A percentile compares a stretch with the other conserved stretches of the same genome.
Evolutionary conservation across 2,113 vertebrate species (phyloP).

Genomic region (Diadophis punctatus): DNA sequence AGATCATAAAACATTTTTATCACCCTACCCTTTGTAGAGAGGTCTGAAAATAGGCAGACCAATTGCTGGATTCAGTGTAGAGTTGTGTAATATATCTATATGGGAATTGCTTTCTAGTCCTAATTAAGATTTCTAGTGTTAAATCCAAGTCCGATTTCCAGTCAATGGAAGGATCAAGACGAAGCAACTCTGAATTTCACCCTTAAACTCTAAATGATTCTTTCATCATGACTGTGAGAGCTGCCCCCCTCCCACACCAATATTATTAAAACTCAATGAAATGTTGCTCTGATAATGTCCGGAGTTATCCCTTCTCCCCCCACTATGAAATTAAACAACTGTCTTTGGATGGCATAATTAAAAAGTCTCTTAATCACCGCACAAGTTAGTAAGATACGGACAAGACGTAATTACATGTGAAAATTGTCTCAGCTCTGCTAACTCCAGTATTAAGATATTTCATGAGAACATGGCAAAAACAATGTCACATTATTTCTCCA

Average conservation of each 20-base stretch:
- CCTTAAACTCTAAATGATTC: neutral
- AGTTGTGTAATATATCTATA: neutral
- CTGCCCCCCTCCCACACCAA: neutral
- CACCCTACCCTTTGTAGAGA: neutral
- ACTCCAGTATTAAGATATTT: constrained; percentile 80
- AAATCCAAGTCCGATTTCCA: neutral
- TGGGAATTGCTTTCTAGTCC: neutral
- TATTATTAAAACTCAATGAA: neutral
- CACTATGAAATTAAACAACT: constrained; percentile 48
- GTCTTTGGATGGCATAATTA: constrained; percentile 58
- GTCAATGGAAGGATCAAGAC: neutral
- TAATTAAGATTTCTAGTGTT: neutral
- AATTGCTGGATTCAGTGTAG: neutral
- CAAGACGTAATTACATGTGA: constrained; percentile 65
- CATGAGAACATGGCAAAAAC: constrained; percentile 75
- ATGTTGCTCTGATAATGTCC: constrained; percentile 19
- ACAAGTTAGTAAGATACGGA: constrained; percentile 61
- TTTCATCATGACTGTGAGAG: neutral
- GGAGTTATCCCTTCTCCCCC: constrained; percentile 26
- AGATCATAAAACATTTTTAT: neutral
- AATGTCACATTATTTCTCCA: constrained; percentile 75
- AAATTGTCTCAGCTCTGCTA: constrained; percentile 66
- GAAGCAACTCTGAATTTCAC: neutral
- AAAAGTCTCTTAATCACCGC: constrained; percentile 65
- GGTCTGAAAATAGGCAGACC: neutral